Base-by-base conservation (phyloP, 2,797 vertebrate genomes). In the Premnoplex brunnescens region DNA sequence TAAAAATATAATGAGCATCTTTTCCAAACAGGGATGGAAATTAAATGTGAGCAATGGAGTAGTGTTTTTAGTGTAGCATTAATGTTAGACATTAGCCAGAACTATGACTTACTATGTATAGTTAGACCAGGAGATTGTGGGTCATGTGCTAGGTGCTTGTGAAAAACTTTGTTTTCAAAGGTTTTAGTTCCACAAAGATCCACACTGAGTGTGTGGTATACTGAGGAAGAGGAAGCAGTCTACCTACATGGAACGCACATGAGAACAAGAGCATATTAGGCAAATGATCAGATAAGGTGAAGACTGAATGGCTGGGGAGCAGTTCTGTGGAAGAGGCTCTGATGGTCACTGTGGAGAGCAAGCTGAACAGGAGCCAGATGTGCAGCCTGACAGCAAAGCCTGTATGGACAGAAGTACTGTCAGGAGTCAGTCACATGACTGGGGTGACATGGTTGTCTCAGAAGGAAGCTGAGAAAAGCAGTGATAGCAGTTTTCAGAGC, bases 1-100 rank as follows among this genome's bases (percentile, higher is more conserved):
- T 84, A 89, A 71, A 94, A 93, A 83, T 89, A 85, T 91, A 93
- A 91, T 37, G 24, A 92, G 30, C 48, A 18, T 81, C 46, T 93
- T 92, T 88, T 77, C 46, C 62, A 75, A 92, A 84, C 41, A 71
- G 55, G 48, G 72, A 85, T 85, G 60, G 67, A 92, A 95, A 89
- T 83, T 76, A 85, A 86, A 76, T 85, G 46, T 72, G 59, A 94
- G 63, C 48, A 74, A 60, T 67, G 46, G 17, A 73, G 32, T 48
- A 68, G 10, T 73, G 73, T 81, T 96, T 96, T 83, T 69, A 91
- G 51, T 17, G 17, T 46, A 80, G 18, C 37, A 32, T 64, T 77
- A 77, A 75, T 62, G 51, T 67, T 81, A 91, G 44, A 64, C 36
- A 51, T 85, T 69, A 91, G 41, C 64, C 60, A 58, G 66, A 75